phyloP scores from a whole-genome alignment of 2,888 invertebrate genomes.

The Glomeris marginata region DNA sequence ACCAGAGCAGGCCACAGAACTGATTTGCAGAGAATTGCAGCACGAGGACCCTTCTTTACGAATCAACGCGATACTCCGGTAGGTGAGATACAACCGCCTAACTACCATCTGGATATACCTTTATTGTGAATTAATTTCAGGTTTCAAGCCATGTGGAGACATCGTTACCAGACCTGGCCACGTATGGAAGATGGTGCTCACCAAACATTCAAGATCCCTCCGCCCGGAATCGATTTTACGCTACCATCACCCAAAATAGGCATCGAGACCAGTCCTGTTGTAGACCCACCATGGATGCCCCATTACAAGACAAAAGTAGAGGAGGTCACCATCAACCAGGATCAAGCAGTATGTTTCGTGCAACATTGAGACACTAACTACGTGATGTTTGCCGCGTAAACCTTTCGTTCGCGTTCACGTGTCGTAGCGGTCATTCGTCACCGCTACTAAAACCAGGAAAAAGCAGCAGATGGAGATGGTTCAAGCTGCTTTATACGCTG shows the following conservation, averaged over 20 bases:
- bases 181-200: constrained; percentile 98
- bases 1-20: constrained; percentile 70
- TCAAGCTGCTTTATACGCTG: constrained; percentile 81
- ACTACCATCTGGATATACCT: not conserved
- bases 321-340: constrained; percentile 96
- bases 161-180: constrained; percentile 96
- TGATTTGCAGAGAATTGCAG: constrained; percentile 76
- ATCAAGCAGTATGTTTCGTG: constrained; percentile 57
- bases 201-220: constrained; percentile 90
- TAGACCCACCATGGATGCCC: constrained; percentile 98
- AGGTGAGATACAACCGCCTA: constrained; percentile 12
- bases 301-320: constrained; percentile 96
- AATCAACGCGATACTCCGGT: constrained; percentile 64
- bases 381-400: not conserved
- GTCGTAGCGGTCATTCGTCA: constrained; percentile 72
- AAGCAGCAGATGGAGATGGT: constrained; percentile 99
- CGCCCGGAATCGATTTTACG: constrained; percentile 98
- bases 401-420: too few species aligned
- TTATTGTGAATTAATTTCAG: constrained; percentile 28
- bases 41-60: constrained; percentile 67
- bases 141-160: constrained; percentile 91
- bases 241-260: constrained; percentile 98
- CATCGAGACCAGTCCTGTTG: constrained; percentile 79
- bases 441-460: constrained; percentile 94
- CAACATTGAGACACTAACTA: not conserved